Evolutionary conservation across 2,113 vertebrate species (phyloP).

Genomic region (Sphyrna mokarran): DNA sequence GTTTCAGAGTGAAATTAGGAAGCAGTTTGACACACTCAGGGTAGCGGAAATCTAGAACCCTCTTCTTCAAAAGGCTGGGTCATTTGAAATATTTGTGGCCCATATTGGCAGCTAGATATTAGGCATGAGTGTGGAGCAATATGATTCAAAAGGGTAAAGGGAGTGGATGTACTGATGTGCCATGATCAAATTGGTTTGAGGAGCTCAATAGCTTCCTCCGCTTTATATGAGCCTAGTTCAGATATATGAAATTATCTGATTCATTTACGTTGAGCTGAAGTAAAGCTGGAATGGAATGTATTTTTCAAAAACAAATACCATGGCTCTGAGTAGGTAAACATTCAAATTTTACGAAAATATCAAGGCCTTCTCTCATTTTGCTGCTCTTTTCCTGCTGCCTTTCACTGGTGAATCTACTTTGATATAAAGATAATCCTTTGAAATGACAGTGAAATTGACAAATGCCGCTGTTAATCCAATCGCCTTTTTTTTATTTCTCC

Average conservation of each 20-base stretch:
- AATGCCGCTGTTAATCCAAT: slow-evolving; percentile 32
- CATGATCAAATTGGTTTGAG: neutral
- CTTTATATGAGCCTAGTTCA: neutral
- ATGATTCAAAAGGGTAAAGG: neutral
- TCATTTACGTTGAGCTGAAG: slow-evolving; percentile 5
- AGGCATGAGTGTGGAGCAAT: neutral
- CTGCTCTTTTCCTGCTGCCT: too few species aligned
- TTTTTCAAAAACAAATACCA: neutral
- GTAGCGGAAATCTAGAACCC: neutral
- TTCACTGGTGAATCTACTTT: neutral
- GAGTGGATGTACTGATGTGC: neutral
- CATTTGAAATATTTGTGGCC: neutral
- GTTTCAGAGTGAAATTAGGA: neutral
- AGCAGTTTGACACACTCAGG: neutral
- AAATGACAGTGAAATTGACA: slow-evolving; percentile 29
- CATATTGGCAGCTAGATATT: neutral
- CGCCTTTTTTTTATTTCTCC: neutral
- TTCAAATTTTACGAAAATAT: neutral
- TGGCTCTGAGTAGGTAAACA: neutral
- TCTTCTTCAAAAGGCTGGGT: neutral
- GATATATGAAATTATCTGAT: neutral
- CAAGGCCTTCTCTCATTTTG: neutral
- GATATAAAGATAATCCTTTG: slow-evolving; percentile 29
- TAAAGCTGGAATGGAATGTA: neutral
- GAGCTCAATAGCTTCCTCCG: neutral